Base-by-base conservation (phyloP, 1,140 invertebrate genomes). In the Polypedilum vanderplanki region DNA sequence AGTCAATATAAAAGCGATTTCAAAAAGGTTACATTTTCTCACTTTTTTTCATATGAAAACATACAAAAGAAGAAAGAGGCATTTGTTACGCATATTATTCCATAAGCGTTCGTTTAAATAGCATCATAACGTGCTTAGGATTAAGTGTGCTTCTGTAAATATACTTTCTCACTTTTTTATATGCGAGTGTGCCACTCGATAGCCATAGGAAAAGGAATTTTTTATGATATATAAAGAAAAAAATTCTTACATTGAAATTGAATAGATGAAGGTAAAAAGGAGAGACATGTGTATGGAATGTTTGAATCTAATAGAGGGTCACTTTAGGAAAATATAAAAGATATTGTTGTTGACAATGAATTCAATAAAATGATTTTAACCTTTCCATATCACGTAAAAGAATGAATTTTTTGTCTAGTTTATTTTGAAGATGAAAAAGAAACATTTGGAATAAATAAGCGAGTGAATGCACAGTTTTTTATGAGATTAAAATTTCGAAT, bases 1-100 rank as follows among this genome's bases (percentile, higher is more conserved):
- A 70, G 65, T 70, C 65, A 70, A 70, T 70, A 70, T 70, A 70
- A 70, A 70, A 70, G 65, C 65, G 20, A 70, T 70, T 70, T 20
- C 18, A 4, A 57, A 17, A 57, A 12, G 46, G n/a, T 57, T 57
- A 15, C n/a, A 15, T 57, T 57, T 57, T 57, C n/a, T 57, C n/a
- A 15, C n/a, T 57, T 57, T 57, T 57, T 57, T 57, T 57, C 46
- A 57, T 15, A 57, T 15, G 8, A 57, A 33, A 33, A 57, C 12
- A 57, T 57, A n/a, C 46, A 57, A 57, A 57, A 12, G 46, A 12
- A 15, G n/a, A 57, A 57, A 57, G 15, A 15, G 46, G 1, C 46
- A 57, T 57, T 57, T 57, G 46, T 57, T 57, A 57, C 46, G n/a
- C 46, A 57, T 57, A n/a, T 33, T 57, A 57, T 57, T 57, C 46